Evolutionary conservation across 2,797 vertebrate species (phyloP), one percentile per base, ranked within the genome.

Genomic region (Pseudopleuronectes americanus): DNA sequence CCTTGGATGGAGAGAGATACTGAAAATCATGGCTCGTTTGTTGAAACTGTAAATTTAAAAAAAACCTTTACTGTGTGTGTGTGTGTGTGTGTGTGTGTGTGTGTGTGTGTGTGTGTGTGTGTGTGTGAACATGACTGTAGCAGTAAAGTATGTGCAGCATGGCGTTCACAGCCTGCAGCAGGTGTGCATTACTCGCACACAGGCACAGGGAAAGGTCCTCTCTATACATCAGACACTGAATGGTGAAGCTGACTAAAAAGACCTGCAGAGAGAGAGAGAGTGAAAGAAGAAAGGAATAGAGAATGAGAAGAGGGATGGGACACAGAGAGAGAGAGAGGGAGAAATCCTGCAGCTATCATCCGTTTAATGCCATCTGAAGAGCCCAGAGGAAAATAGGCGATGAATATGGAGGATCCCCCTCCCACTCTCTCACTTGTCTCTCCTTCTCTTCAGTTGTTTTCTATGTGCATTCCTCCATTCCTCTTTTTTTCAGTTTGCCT

Each of bases 341-440:
- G 79, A 88, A 53, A 83, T 90, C 90, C 88, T 81, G 85, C 86
- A 88, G 85, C 78, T 63, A 86, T 83, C 84, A 74, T 76, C 81
- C 79, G 68, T 88, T 64, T 51, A 13, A 64, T 53, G 68, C 74
- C 64, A 81, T 88, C 64, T 85, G 82, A 89, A 77, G 85, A 84
- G 85, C 87, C 88, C 81, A 88, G 81, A 90, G 86, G 83, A 91
- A 84, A 83, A 82, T 68, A 57, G 58, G 31, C 79, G 82, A 88
- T 84, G 84, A 90, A 89, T 89, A 87, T 84, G 76, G 80, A 79
- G 64, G 77, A 87, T 79, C 74, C 57, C 82, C 80, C 84, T 81
- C 85, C 79, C 62, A 77, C 78, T 80, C 70, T 64, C 28, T 48
- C 52, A 33, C 57, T 65, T 55, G 3, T 60, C 52, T 52, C 69